Base-by-base conservation (phyloP, 1,140 invertebrate genomes). In the Hirudo medicinalis region DNA sequence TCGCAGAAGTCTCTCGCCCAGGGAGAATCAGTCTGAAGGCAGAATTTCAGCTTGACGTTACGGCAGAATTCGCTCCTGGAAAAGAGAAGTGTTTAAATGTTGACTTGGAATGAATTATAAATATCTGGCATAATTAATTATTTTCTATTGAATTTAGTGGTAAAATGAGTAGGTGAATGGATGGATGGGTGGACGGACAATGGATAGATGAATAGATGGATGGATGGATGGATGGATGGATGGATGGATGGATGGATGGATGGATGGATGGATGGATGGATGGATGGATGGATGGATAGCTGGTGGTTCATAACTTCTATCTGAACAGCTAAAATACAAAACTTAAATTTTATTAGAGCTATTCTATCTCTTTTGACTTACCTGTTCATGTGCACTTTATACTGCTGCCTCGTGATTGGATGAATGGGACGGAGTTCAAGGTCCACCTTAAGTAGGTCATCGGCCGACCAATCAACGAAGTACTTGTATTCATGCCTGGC, bases 341-440 rank as follows among this genome's bases (percentile, higher is more conserved):
- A n/a, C n/a, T n/a, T n/a, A n/a, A n/a, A n/a, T n/a, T n/a, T n/a
- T n/a, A n/a, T n/a, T n/a, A n/a, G n/a, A n/a, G n/a, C n/a, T n/a
- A n/a, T n/a, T n/a, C n/a, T n/a, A n/a, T n/a, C n/a, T n/a, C n/a
- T n/a, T n/a, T 3, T 3, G 32, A 6, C 32, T 6, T 6, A 75
- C 75, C 75, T 74, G 71, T 75, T 75, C 75, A 75, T 75, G 55
- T 75, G 75, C 3, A 70, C 27, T 53, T 75, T 75, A 60, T 75
- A 75, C 25, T 71, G 55, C 29, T 74, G 71, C n/a, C 68, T 71
- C 4, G 73, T 73, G n/a, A 75, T 74, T 8, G 71, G 40, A n/a
- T 49, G 55, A 19, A 75, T 22, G 9, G 75, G 75, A 22, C 73
- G 40, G 27, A 75, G 43, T 15, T 74, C 43, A 36, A 60, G 43